A percentile compares a stretch with the other conserved stretches of the same genome.
Conservation (phyloP, 2,888 invertebrate genomes). For the Dascillus cervinus region DNA sequence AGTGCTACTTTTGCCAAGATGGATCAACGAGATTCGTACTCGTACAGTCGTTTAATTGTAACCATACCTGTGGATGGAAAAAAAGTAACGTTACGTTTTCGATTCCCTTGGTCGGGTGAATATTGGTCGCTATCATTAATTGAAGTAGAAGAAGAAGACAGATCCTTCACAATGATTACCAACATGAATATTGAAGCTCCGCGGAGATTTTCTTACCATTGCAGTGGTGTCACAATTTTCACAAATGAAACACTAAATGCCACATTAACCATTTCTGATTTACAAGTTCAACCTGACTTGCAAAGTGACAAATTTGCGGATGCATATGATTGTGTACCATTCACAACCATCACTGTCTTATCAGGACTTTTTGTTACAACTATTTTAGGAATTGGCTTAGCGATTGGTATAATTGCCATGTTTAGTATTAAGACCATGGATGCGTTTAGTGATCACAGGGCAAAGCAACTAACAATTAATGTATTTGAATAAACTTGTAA, state of each 20-base stretch:
- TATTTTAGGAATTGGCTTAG: slow-evolving; percentile 55
- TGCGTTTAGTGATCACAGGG: slow-evolving; percentile 75
- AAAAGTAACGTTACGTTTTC: slow-evolving; percentile 35
- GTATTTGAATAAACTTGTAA: slow-evolving; percentile 30
- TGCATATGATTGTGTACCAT: slow-evolving; percentile 64
- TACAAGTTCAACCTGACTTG: slow-evolving; percentile 44
- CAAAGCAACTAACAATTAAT: slow-evolving; percentile 60
- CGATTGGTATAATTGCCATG: slow-evolving; percentile 61
- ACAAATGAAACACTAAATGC: slow-evolving; percentile 27
- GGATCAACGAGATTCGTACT: slow-evolving; percentile 20
- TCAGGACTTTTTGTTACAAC: slow-evolving; percentile 60
- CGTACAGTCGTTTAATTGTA: slow-evolving; percentile 29
- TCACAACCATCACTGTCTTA: slow-evolving; percentile 68
- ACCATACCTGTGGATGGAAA: slow-evolving; percentile 29
- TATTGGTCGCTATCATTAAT: slow-evolving; percentile 37
- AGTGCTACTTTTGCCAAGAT: slow-evolving; percentile 15
- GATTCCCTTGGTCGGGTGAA: slow-evolving; percentile 29
- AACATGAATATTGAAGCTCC: slow-evolving; percentile 31
- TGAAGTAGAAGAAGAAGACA: slow-evolving; percentile 23
- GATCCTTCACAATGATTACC: slow-evolving; percentile 26
- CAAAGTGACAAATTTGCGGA: slow-evolving; percentile 43
- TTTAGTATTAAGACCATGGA: slow-evolving; percentile 72
- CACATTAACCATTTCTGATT: slow-evolving; percentile 32
- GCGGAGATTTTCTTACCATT: slow-evolving; percentile 44
- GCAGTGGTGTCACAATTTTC: slow-evolving; percentile 34